Base-by-base conservation (phyloP, 2,888 invertebrate species). In the Auanema freiburgensis region DNA sequence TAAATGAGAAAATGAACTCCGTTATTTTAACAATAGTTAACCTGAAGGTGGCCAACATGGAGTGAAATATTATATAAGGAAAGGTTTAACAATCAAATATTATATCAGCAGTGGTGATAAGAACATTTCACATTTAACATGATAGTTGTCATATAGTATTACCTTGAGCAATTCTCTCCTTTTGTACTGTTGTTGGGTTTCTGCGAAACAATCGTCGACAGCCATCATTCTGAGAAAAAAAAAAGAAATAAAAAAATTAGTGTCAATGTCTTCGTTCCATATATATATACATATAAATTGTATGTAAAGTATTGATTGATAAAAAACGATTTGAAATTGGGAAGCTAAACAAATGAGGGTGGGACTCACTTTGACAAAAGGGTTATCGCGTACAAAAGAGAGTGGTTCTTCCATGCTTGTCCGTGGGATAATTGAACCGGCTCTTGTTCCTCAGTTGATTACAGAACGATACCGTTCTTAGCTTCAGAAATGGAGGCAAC, bases 391-490 rank as follows among this genome's bases (percentile, higher is more conserved):
- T 33, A 60, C 60, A 49, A 60, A 54, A 25, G 50, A 60, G 46
- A 60, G 53, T 43, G 60, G 60, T 49, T 60, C 60, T 55, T 60
- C 60, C 60, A 60, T 60, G 33, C 46, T 46, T 46, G 46, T 46
- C 46, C 46, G 21, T 33, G 33, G 33, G 33, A 33, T 33, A 33
- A 33, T 33, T 33, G 33, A 33, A 33, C 33, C 33, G 33, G 33
- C 33, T 33, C 33, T n/a, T 33, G 33, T 33, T 33, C 33, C 33
- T 33, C 33, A 33, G 4, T 33, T 33, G 33, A 33, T 33, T 33
- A 33, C 33, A 33, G 33, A 33, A 33, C 33, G 33, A 33, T 33
- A 33, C 33, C 8, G 33, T 33, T 33, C 33, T 33, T 33, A 8
- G 8, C 33, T 33, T 33, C 33, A 33, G 33, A 33, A 33, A 33